phyloP scores from a whole-genome alignment of 2,888 invertebrate genomes.

The Drosophila koepferae region DNA sequence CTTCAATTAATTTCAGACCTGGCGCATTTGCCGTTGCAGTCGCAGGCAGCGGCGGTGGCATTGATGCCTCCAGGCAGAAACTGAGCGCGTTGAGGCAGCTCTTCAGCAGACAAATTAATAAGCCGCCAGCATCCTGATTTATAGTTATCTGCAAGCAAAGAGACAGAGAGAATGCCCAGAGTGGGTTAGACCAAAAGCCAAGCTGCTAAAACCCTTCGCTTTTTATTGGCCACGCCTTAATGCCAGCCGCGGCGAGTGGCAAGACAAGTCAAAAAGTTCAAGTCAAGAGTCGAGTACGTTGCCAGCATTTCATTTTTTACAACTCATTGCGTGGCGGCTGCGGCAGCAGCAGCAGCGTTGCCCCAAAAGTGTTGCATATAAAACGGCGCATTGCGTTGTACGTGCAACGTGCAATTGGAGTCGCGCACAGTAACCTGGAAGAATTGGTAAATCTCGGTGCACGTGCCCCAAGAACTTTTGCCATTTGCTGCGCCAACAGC shows the following conservation, averaged over 20 bases:
- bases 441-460: conserved; percentile 69
- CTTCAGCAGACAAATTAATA: conserved; percentile 86
- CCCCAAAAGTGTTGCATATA: conserved; percentile 74
- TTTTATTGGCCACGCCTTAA: conserved; percentile 58
- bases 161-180: conserved; percentile 6
- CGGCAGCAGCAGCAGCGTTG: neutral
- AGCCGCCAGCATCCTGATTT: conserved; percentile 91
- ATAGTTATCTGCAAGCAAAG: conserved; percentile 88
- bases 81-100: conserved; percentile 83
- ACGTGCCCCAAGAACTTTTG: conserved; percentile 74
- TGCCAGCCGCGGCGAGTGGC: conserved; percentile 54
- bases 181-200: conserved; percentile 25
- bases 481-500: conserved; percentile 58
- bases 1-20: conserved; percentile 87
- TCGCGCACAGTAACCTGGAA: conserved; percentile 11
- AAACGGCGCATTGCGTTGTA: conserved; percentile 72
- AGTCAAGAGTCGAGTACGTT: conserved; percentile 47
- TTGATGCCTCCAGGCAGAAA: conserved; percentile 80
- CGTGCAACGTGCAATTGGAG: conserved; percentile 55
- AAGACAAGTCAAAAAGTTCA: conserved; percentile 36
- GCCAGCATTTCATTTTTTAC: conserved; percentile 62
- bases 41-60: conserved; percentile 41
- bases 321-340: conserved; percentile 64
- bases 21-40: conserved; percentile 44
- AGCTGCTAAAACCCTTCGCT: conserved; percentile 20